Base-by-base conservation (phyloP, 2,888 invertebrate species). In the Cryptophagus acutangulus region DNA sequence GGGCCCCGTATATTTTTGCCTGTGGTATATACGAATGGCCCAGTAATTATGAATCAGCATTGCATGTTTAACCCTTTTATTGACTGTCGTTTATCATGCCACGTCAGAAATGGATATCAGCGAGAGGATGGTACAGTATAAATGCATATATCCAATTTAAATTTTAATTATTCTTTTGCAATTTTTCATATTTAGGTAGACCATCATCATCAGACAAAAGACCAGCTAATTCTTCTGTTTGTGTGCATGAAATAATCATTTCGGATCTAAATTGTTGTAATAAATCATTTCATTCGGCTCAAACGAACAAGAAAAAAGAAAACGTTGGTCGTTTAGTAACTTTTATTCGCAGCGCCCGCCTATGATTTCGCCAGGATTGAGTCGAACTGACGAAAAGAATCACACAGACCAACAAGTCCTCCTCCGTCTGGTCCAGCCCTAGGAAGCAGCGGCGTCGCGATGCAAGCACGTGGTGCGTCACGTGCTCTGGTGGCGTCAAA, bases 31-130 rank as follows among this genome's bases (percentile, higher is more conserved):
- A 48, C 55, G 49, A 46, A 54, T 53, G 52, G 57, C 52, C 54
- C 54, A 46, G 52, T 62, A 65, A 65, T 65, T 65, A 65, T 64
- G 64, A 65, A 59, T 65, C 65, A 63, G 61, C 63, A 59, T 64
- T 57, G 63, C 65, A 64, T 64, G 63, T 62, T 63, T 65, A 64
- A 65, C 64, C 65, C 63, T 64, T 62, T 65, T 65, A 65, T 65
- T 63, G 63, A 63, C 62, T 62, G 57, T 51, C 61, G 62, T 63
- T 61, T 61, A 64, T 64, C 63, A 64, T 59, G 55, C 54, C 57
- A 57, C 54, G 58, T 57, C 57, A 57, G 58, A 49, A 52, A 51
- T 53, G 50, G 45, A 33, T 47, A 45, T 45, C n/a, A n/a, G n/a
- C n/a, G n/a, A n/a, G n/a, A n/a, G n/a, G n/a, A n/a, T n/a, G n/a